Evolutionary conservation across 2,888 invertebrate species (phyloP).

Genomic region (Sarcophaga subvicina): DNA sequence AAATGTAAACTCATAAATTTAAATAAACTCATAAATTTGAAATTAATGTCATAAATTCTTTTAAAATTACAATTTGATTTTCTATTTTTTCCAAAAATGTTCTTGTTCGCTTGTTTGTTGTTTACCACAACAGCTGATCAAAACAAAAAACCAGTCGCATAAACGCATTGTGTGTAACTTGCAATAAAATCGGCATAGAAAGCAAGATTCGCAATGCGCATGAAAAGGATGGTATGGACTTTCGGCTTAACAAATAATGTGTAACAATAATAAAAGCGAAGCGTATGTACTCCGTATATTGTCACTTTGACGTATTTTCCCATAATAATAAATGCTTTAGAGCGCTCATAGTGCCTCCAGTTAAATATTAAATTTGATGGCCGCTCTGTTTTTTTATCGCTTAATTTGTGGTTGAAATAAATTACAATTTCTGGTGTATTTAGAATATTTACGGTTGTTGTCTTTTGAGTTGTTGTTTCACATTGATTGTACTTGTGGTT

Average conservation of each 20-base stretch:
- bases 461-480: background rate
- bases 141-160: too few relatives aligned
- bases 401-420: conserved; percentile 23
- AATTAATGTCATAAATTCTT: too few relatives aligned
- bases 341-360: background rate
- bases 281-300: background rate
- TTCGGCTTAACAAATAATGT: background rate
- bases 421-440: background rate
- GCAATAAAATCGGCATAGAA: too few relatives aligned
- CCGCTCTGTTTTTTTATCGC: conserved; percentile 1
- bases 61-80: too few relatives aligned
- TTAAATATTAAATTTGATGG: conserved; percentile 8
- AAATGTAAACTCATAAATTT: too few relatives aligned
- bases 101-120: too few relatives aligned
- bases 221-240: too few relatives aligned
- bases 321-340: background rate
- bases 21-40: too few relatives aligned
- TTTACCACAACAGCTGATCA: too few relatives aligned
- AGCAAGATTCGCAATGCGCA: too few relatives aligned
- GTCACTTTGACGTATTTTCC: conserved; percentile 2
- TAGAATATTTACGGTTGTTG: background rate
- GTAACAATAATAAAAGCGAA: background rate
- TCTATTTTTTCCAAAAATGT: too few relatives aligned
- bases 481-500: background rate
- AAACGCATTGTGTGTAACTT: too few relatives aligned